A percentile compares a stretch with the other conserved stretches of the same genome.
Evolutionary conservation across 2,797 vertebrate genomes (phyloP).

Genomic region (Enteromius paludinosus): DNA sequence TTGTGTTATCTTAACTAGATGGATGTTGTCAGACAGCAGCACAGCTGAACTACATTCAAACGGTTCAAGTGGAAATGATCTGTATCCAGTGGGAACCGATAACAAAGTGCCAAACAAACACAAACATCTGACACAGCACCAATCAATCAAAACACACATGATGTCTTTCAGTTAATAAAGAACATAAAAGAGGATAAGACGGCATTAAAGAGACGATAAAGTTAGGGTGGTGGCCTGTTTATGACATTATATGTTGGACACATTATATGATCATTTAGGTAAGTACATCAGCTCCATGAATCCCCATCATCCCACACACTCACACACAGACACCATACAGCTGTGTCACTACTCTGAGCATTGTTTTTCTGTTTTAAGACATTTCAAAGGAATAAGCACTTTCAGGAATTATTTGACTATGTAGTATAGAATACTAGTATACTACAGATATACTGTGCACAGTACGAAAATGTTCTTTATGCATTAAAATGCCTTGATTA

Average conservation of each 20-base stretch:
- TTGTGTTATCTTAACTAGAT: conserved; percentile 34
- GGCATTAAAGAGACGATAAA: background rate
- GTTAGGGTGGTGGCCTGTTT: background rate
- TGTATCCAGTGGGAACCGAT: conserved; percentile 22
- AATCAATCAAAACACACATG: background rate
- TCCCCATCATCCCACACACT: background rate
- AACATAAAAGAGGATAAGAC: background rate
- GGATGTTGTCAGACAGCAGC: conserved; percentile 14
- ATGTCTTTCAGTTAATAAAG: conserved; percentile 19
- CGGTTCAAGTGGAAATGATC: conserved; percentile 13
- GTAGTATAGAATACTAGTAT: background rate
- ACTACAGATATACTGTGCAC: background rate
- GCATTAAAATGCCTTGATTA: background rate
- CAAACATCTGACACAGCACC: conserved; percentile 19
- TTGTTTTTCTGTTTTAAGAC: background rate
- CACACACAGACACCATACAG: background rate
- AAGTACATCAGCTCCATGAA: conserved; percentile 1
- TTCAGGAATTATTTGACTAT: background rate
- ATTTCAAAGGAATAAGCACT: background rate
- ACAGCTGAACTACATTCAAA: conserved; percentile 18
- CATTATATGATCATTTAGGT: background rate
- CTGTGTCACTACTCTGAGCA: background rate
- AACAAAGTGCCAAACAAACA: conserved; percentile 31
- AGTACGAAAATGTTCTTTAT: background rate
- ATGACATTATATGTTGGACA: background rate